Percentiles rank a stretch among this genome's conserved stretches.
Evolutionary conservation across 2,113 vertebrate species (phyloP).

Genomic region (Nyctereutes procyonoides): DNA sequence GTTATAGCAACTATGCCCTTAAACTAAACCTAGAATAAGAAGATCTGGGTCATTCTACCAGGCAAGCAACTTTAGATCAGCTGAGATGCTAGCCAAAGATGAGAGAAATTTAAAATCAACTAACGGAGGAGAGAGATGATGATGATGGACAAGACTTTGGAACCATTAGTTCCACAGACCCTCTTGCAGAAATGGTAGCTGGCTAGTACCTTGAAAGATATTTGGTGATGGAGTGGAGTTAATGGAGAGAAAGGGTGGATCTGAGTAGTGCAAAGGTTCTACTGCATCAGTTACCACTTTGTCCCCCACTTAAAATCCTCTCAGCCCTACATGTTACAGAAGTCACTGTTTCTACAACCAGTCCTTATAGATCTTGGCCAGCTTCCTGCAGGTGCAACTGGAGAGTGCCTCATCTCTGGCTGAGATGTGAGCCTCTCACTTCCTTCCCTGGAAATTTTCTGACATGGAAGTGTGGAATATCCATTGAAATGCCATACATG

Average conservation of each 20-base stretch:
- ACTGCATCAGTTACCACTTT: neutral
- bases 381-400: neutral
- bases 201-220: neutral
- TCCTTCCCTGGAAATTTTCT: neutral
- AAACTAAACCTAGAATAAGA: neutral
- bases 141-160: neutral
- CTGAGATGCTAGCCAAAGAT: neutral
- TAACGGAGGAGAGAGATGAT: neutral
- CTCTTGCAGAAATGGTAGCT: neutral
- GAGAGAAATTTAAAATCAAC: neutral
- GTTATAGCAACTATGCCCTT: neutral
- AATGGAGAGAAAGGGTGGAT: neutral
- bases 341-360: neutral
- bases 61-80: neutral
- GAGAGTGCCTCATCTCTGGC: neutral
- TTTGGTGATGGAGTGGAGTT: neutral
- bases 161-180: neutral
- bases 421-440: neutral
- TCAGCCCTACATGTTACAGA: neutral
- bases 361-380: neutral
- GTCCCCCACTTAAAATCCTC: neutral
- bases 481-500: neutral
- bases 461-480: neutral
- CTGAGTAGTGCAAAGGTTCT: neutral
- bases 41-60: neutral